A percentile compares a stretch with the other conserved stretches of the same genome.
phyloP scores from a whole-genome alignment of 2,888 invertebrate species.

The Agrochola circellaris region DNA sequence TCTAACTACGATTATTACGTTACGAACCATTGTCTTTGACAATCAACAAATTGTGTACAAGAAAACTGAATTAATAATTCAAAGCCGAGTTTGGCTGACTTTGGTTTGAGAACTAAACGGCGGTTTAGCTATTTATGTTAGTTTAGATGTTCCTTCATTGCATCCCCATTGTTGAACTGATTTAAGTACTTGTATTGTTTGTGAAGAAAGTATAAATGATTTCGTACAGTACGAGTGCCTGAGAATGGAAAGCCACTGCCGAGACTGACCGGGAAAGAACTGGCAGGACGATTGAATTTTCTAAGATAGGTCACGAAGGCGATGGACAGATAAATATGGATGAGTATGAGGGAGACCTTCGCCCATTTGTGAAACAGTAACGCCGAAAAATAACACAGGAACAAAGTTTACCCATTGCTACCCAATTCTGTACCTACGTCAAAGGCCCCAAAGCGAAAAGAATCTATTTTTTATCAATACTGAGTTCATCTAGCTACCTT shows the following conservation, averaged over 20 bases:
- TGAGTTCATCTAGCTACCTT: constrained; percentile 53
- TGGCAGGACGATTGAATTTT: constrained; percentile 1
- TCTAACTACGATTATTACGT: constrained; percentile 31
- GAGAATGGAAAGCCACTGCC: neutral
- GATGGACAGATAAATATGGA: constrained; percentile 45
- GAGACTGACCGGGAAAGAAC: neutral
- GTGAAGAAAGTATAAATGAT: neutral
- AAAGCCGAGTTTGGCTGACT: constrained; percentile 31
- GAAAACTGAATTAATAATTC: constrained; percentile 52
- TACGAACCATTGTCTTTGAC: constrained; percentile 44
- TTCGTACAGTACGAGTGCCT: neutral
- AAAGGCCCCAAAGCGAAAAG: constrained; percentile 45
- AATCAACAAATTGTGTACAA: constrained; percentile 39
- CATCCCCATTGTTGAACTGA: constrained; percentile 11
- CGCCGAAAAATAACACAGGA: neutral
- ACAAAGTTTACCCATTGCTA: constrained; percentile 13
- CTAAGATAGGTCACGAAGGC: constrained; percentile 26
- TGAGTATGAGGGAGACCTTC: constrained; percentile 30
- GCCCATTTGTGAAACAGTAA: constrained; percentile 11
- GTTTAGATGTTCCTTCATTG: constrained; percentile 26
- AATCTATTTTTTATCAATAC: constrained; percentile 62
- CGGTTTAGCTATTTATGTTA: constrained; percentile 29
- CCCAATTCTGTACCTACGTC: constrained; percentile 38
- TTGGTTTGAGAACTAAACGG: constrained; percentile 36
- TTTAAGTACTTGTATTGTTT: neutral